Conservation (phyloP, 2,797 vertebrate genomes). For the Microhierax caerulescens region DNA sequence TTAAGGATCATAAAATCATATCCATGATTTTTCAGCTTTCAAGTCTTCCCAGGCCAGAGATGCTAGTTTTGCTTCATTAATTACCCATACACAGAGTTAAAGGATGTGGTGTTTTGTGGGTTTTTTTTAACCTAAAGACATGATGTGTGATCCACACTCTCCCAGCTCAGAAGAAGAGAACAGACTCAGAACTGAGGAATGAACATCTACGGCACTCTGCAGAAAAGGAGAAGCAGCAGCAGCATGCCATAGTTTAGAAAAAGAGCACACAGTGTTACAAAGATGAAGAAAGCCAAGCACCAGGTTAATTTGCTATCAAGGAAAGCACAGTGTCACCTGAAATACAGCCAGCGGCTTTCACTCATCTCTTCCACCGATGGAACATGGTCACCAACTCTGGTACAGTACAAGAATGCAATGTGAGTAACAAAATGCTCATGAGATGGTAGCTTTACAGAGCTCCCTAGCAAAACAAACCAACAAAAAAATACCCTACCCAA, state of each 20-base stretch:
- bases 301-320: slow-evolving; percentile 59
- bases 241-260: slow-evolving; percentile 14
- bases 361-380: slow-evolving; percentile 79
- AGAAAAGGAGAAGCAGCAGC: neutral
- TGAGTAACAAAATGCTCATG: slow-evolving; percentile 62
- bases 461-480: neutral
- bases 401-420: slow-evolving; percentile 78
- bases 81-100: neutral
- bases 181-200: neutral
- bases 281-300: slow-evolving; percentile 66
- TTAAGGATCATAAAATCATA: neutral
- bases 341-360: slow-evolving; percentile 78
- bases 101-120: neutral
- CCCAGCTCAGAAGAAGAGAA: neutral
- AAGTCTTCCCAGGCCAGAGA: neutral
- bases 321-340: slow-evolving; percentile 81
- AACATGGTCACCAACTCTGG: slow-evolving; percentile 81
- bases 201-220: neutral
- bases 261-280: slow-evolving; percentile 56
- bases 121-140: neutral
- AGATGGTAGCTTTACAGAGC: neutral
- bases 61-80: neutral
- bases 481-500: neutral
- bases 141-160: neutral
- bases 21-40: neutral